These are phyloP conservation scores for Andrena cerasifolii DNA, from an alignment of 1,140 invertebrate species.

Conservation along the genomic window DNA sequence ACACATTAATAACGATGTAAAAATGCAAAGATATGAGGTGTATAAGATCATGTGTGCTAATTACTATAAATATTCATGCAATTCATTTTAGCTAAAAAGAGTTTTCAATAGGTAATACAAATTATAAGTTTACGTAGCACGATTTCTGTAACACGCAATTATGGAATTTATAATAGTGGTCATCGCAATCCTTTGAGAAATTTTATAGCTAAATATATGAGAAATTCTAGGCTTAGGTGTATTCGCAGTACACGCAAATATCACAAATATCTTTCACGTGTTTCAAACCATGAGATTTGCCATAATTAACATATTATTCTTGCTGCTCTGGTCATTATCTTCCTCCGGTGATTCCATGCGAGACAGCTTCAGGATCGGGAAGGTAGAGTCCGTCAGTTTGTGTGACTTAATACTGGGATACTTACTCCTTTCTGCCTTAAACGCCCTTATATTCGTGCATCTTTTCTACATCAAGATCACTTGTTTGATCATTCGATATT, in stretches of 20 bases:
- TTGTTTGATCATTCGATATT: constrained; percentile 58
- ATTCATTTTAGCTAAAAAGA: too few relatives aligned
- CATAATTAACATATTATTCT: constrained; percentile 70
- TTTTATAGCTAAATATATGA: too few relatives aligned
- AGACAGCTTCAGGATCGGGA: constrained; percentile 86
- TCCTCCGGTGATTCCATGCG: constrained; percentile 64
- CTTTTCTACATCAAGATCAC: constrained; percentile 75
- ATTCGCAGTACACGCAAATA: neutral
- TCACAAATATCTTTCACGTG: neutral
- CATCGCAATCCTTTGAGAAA: too few relatives aligned
- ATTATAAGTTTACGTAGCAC: too few relatives aligned
- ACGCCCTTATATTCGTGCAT: constrained; percentile 85
- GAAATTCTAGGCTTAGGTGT: too few relatives aligned
- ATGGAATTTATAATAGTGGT: too few relatives aligned
- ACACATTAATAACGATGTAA: too few relatives aligned
- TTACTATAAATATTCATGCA: too few relatives aligned
- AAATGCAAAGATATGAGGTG: too few relatives aligned
- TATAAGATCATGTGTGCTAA: too few relatives aligned
- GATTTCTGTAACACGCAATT: too few relatives aligned
- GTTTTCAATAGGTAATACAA: too few relatives aligned
- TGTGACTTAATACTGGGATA: constrained; percentile 86
- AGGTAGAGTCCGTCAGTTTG: constrained; percentile 86
- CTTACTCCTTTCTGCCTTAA: constrained; percentile 85
- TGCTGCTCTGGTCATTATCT: constrained; percentile 70
- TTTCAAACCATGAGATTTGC: constrained; percentile 29